phyloP scores from a whole-genome alignment of 23 tunicate genomes.

The Pegea sp. region DNA sequence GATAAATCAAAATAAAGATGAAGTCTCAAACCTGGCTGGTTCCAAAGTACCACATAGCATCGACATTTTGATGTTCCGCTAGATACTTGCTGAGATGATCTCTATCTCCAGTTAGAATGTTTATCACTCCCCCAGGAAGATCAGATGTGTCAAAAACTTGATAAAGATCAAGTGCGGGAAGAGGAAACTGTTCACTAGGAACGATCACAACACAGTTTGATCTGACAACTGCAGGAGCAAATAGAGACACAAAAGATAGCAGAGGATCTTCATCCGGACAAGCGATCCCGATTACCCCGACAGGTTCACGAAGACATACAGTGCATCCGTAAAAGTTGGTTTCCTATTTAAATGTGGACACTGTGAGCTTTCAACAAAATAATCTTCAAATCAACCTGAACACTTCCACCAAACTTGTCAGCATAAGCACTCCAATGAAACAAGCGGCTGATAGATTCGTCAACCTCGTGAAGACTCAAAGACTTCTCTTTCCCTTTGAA shows the following conservation, averaged over 20 bases:
- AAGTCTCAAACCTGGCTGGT: conserved; percentile 37
- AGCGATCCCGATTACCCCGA: conserved; percentile 94
- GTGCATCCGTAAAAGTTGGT: conserved; percentile 89
- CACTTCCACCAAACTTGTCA: conserved; percentile 85
- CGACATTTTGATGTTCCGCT: conserved; percentile 76
- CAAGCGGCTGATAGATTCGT: conserved; percentile 51
- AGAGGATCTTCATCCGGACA: conserved; percentile 89
- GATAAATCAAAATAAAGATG: not conserved
- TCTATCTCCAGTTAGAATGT: conserved; percentile 64
- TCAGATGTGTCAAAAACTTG: conserved; percentile 97
- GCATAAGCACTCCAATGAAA: conserved; percentile 98
- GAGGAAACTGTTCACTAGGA: conserved; percentile 77
- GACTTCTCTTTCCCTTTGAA: conserved; percentile 7
- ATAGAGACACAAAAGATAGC: conserved; percentile 64
- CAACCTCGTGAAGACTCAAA: conserved; percentile 34
- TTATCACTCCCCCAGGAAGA: conserved; percentile 87
- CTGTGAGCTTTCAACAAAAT: not conserved
- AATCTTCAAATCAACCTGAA: conserved; percentile 25
- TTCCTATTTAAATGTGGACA: conserved; percentile 14
- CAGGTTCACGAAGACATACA: conserved; percentile 75
- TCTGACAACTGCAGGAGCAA: conserved; percentile 79
- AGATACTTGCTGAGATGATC: conserved; percentile 82
- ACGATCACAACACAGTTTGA: conserved; percentile 74
- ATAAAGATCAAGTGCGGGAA: conserved; percentile 81
- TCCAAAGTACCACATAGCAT: conserved; percentile 97